These are phyloP conservation scores for Oryctes rhinoceros DNA, from an alignment of 1,140 invertebrate species.

Conservation along the genomic window DNA sequence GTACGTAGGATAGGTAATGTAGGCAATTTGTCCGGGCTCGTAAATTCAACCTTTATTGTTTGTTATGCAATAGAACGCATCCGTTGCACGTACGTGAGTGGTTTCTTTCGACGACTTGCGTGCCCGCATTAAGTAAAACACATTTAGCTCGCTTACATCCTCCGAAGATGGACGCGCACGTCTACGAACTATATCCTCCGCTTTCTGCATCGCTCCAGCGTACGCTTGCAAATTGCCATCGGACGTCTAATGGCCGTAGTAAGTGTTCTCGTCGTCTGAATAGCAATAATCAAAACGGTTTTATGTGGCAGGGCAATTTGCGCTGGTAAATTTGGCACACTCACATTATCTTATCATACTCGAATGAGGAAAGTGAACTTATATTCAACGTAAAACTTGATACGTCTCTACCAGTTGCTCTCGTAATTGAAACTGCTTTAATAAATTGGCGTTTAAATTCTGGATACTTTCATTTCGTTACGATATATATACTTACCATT, in stretches of 20 bases:
- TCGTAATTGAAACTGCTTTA: background rate
- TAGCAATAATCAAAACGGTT: background rate
- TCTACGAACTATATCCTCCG: background rate
- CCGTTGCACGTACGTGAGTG: slow-evolving; percentile 1
- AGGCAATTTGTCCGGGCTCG: background rate
- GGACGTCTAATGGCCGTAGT: background rate
- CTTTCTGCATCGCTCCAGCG: background rate
- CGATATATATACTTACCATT: no score
- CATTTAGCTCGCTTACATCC: background rate
- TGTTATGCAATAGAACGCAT: slow-evolving; percentile 10
- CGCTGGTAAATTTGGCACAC: background rate
- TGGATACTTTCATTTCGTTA: no score
- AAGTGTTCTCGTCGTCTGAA: slow-evolving; percentile 3
- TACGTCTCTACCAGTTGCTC: background rate
- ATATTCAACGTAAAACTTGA: background rate
- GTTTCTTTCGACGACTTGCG: background rate
- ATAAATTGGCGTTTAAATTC: background rate
- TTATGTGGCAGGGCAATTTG: background rate
- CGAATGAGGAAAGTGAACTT: background rate
- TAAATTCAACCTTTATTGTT: slow-evolving; percentile 19
- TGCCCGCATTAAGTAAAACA: slow-evolving; percentile 5
- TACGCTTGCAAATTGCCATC: background rate
- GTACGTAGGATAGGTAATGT: slow-evolving; percentile 4
- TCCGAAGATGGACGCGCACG: background rate
- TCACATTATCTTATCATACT: slow-evolving; percentile 3